phyloP scores from a whole-genome alignment of 92 coral and sea anemone genomes.

The Phenganax subtilis region DNA sequence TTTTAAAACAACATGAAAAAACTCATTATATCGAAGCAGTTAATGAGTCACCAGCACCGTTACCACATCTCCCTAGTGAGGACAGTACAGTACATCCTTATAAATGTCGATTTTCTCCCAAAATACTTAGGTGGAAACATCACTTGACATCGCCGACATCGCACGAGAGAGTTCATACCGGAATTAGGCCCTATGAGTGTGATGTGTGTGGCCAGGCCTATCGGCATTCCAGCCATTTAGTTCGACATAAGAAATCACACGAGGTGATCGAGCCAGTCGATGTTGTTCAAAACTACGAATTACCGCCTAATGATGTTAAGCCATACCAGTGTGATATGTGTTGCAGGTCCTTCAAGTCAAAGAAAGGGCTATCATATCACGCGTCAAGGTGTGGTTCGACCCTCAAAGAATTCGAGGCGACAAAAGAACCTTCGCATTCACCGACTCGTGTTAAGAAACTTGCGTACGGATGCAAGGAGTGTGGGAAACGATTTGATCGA shows the following conservation, averaged over 20 bases:
- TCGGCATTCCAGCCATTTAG: conserved; percentile 6
- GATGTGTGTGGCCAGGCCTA: not conserved
- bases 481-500: conserved; percentile 18
- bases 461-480: not conserved
- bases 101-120: conserved; percentile 1
- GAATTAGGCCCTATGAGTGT: conserved; percentile 2
- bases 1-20: conserved; percentile 3
- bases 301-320: not conserved
- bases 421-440: not conserved
- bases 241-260: conserved; percentile 6
- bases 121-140: not conserved
- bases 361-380: conserved; percentile 16
- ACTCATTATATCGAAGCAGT: not conserved
- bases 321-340: conserved; percentile 7
- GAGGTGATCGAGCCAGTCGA: not conserved
- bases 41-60: not conserved
- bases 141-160: conserved; percentile 9
- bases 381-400: not conserved
- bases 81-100: not conserved
- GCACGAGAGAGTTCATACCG: conserved; percentile 16
- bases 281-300: not conserved
- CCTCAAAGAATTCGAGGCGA: not conserved
- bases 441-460: not conserved
- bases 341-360: conserved; percentile 1
- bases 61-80: not conserved